phyloP scores from a whole-genome alignment of 2,888 invertebrate species.

The Napeogenes sylphis region DNA sequence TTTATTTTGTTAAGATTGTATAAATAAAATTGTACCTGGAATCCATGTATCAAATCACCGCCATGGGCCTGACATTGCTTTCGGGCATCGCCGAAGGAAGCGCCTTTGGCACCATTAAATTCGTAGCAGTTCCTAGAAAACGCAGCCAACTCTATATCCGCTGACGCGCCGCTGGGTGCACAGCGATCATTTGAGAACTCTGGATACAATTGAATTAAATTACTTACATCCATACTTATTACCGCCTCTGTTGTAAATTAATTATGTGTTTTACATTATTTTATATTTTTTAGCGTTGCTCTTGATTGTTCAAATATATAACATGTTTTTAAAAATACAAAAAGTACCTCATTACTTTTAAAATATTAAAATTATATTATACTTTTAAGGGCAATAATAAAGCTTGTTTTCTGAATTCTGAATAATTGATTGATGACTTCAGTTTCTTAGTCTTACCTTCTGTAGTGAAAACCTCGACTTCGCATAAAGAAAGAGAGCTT shows the following conservation, averaged over 20 bases:
- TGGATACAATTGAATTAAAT: slow-evolving; percentile 46
- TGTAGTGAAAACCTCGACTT: slow-evolving; percentile 94
- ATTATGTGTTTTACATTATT: no score
- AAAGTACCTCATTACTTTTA: no score
- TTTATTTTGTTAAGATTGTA: no score
- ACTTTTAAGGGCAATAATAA: no score
- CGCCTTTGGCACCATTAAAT: slow-evolving; percentile 88
- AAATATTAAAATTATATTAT: no score
- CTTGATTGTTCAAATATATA: no score
- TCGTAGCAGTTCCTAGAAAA: slow-evolving; percentile 94
- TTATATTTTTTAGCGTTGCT: no score
- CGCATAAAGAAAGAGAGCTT: slow-evolving; percentile 92
- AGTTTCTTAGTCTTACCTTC: slow-evolving; percentile 78
- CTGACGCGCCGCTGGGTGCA: slow-evolving; percentile 83
- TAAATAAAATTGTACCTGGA: slow-evolving; percentile 62
- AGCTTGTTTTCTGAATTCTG: no score
- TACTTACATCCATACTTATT: no score
- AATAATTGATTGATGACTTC: no score
- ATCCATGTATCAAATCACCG: slow-evolving; percentile 84
- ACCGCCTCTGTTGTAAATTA: no score
- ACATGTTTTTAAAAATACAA: no score
- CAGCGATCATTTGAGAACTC: slow-evolving; percentile 92
- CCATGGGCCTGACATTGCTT: slow-evolving; percentile 85
- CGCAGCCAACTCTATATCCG: slow-evolving; percentile 88
- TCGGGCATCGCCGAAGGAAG: slow-evolving; percentile 89